phyloP scores from a whole-genome alignment of 2,888 invertebrate genomes.

The Drosophila pullipes region DNA sequence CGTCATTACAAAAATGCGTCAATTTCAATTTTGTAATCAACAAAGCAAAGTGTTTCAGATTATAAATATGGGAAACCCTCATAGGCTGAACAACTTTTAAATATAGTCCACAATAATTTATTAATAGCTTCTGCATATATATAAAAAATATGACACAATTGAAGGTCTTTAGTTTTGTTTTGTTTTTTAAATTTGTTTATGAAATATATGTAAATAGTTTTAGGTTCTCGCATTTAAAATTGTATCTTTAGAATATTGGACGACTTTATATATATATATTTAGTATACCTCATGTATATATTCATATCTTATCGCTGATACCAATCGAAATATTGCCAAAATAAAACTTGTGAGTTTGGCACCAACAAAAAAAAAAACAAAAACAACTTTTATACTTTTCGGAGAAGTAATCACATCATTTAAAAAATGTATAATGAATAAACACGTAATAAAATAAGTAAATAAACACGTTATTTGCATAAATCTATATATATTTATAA shows the following conservation, averaged over 20 bases:
- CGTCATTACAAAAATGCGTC: slow-evolving; percentile 4
- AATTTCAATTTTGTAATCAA: not conserved
- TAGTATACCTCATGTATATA: not conserved
- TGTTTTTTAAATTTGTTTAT: not conserved
- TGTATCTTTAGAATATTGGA: not conserved
- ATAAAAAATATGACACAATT: not conserved
- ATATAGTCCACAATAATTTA: not conserved
- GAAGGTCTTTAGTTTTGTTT: not conserved
- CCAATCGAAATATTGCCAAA: not conserved
- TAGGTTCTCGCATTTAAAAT: not conserved
- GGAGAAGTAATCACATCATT: not conserved
- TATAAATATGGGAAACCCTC: not conserved
- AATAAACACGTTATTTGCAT: too few species aligned
- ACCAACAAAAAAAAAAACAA: not conserved
- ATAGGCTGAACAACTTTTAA: not conserved
- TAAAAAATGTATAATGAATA: not conserved
- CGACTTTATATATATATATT: not conserved
- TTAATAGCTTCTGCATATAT: not conserved
- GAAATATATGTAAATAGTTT: not conserved
- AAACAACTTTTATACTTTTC: not conserved
- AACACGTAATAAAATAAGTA: not conserved
- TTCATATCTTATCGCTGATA: not conserved
- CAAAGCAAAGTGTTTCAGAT: not conserved
- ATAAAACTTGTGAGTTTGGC: not conserved
- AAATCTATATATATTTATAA: not conserved